These are phyloP conservation scores for Allophyes oxyacanthae DNA, from an alignment of 2,888 invertebrate species.

Conservation along the genomic window DNA sequence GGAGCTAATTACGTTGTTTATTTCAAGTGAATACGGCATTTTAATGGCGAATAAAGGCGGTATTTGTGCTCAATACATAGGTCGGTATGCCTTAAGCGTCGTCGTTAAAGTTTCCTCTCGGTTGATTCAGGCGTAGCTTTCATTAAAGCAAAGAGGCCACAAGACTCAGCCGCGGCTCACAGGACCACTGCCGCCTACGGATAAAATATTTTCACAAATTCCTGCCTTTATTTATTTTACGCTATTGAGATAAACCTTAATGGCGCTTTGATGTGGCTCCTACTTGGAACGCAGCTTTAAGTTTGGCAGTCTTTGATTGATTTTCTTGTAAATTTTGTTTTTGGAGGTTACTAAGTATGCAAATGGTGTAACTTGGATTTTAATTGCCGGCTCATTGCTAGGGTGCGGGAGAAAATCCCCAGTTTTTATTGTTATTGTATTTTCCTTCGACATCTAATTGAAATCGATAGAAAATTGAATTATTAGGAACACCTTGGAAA, in stretches of 20 bases:
- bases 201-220: conserved; percentile 86
- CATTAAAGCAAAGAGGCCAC: conserved; percentile 85
- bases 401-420: conserved; percentile 29
- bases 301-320: conserved; percentile 85
- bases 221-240: conserved; percentile 85
- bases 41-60: conserved; percentile 63
- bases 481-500: no score
- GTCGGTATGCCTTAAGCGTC: conserved; percentile 67
- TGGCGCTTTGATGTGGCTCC: conserved; percentile 86
- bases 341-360: conserved; percentile 65
- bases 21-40: conserved; percentile 17
- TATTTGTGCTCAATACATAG: conserved; percentile 59
- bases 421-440: conserved; percentile 15
- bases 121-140: conserved; percentile 78
- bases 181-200: conserved; percentile 73
- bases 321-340: conserved; percentile 75
- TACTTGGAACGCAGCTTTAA: conserved; percentile 75
- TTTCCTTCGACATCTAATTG: conserved; percentile 2
- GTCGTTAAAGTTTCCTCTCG: conserved; percentile 78
- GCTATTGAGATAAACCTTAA: conserved; percentile 86
- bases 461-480: neutral
- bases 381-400: conserved; percentile 59
- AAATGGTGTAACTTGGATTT: conserved; percentile 59
- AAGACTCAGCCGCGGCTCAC: conserved; percentile 73
- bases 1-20: conserved; percentile 29